phyloP scores from a whole-genome alignment of 2,888 invertebrate species.

The Aphodius granarius region DNA sequence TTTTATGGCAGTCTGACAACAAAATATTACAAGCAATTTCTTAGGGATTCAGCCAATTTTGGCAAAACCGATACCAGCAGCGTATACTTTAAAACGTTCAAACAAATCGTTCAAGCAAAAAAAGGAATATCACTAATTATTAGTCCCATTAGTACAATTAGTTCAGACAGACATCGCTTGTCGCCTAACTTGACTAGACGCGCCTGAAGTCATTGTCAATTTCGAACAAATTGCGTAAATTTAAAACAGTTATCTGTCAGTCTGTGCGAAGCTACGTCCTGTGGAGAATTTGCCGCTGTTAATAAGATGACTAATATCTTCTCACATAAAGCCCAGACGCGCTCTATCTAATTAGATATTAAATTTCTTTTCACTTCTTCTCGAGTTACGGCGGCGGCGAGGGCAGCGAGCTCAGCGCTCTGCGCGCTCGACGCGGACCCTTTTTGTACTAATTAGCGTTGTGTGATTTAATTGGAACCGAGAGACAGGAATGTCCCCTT shows the following conservation, averaged over 20 bases:
- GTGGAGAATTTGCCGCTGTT: not conserved
- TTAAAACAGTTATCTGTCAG: not conserved
- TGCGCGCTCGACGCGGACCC: not conserved
- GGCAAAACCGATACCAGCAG: not conserved
- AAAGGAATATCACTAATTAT: not conserved
- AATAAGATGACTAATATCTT: slow-evolving; percentile 33
- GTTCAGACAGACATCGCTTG: not conserved
- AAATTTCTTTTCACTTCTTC: slow-evolving; percentile 33
- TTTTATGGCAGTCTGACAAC: too few species aligned
- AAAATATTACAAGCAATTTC: too few species aligned
- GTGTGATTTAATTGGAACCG: not conserved
- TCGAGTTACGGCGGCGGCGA: not conserved
- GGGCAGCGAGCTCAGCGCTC: not conserved
- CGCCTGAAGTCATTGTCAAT: not conserved
- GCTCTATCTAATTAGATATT: slow-evolving; percentile 41
- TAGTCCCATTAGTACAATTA: not conserved
- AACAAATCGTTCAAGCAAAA: not conserved
- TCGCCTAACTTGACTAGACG: not conserved
- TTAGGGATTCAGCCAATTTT: too few species aligned
- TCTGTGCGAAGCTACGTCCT: not conserved
- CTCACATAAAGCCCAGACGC: slow-evolving; percentile 39
- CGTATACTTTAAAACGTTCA: not conserved
- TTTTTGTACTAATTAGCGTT: not conserved
- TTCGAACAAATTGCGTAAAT: not conserved
- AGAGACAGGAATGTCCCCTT: not conserved